A percentile compares a stretch with the other conserved stretches of the same genome.
phyloP scores from a whole-genome alignment of 2,113 vertebrate species.

The Ailurus styani region DNA sequence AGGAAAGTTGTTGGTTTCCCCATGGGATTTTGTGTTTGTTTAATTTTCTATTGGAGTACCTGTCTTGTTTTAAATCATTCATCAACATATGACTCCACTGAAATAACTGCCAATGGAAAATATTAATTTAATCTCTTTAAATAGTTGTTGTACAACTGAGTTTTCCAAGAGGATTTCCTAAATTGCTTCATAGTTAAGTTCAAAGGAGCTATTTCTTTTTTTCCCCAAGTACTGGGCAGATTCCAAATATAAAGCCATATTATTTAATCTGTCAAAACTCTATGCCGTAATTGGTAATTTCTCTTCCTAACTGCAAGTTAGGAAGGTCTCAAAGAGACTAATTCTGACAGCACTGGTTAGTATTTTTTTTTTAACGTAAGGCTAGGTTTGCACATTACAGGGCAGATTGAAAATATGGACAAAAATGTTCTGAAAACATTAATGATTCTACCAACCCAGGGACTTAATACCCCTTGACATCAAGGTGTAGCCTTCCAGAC shows the following conservation, averaged over 20 bases:
- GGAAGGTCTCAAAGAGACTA: neutral
- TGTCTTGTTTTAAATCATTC: constrained; percentile 1
- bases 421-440: neutral
- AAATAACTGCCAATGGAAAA: neutral
- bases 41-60: neutral
- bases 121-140: neutral
- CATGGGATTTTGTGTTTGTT: neutral
- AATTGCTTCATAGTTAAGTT: neutral
- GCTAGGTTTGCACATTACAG: neutral
- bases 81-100: neutral
- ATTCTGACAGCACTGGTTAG: neutral
- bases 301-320: neutral
- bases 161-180: constrained; percentile 1
- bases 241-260: neutral
- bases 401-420: constrained; percentile 7
- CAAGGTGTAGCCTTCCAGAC: neutral
- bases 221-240: neutral
- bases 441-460: neutral
- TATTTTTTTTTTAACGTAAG: neutral
- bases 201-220: neutral
- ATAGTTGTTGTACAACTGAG: neutral
- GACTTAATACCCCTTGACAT: neutral
- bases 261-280: constrained; percentile 2
- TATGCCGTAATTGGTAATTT: neutral
- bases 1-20: neutral